These are phyloP conservation scores for Venustoraphidia nigricollis DNA, from an alignment of 2,888 invertebrate species.

Conservation along the genomic window DNA sequence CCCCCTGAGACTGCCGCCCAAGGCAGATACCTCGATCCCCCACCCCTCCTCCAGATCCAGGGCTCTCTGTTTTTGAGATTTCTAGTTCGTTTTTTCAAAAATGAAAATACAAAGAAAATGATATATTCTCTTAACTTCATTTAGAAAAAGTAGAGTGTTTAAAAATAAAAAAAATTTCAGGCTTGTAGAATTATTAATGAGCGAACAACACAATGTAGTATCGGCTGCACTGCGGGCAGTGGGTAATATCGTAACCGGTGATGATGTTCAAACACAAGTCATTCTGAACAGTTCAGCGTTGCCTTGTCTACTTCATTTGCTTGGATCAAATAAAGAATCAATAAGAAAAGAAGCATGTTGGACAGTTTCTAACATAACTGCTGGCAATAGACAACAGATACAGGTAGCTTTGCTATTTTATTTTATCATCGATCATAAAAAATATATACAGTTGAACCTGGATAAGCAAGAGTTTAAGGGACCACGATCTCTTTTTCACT, in stretches of 20 bases:
- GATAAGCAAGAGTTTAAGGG: too few species aligned
- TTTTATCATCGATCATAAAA: constrained; percentile 3
- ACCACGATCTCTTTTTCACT: too few species aligned
- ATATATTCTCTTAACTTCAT: too few species aligned
- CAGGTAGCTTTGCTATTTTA: constrained; percentile 38
- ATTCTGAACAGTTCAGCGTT: constrained; percentile 84
- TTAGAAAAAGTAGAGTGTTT: too few species aligned
- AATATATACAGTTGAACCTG: too few species aligned
- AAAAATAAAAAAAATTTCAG: constrained; percentile 6
- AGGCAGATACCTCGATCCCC: too few species aligned
- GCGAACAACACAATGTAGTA: constrained; percentile 67
- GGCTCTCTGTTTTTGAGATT: too few species aligned
- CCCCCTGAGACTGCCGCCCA: too few species aligned
- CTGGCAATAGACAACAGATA: constrained; percentile 87
- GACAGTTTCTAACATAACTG: constrained; percentile 94
- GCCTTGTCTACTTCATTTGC: constrained; percentile 64
- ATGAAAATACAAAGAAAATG: too few species aligned
- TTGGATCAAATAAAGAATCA: constrained; percentile 62
- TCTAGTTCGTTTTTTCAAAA: too few species aligned
- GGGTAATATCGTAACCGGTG: constrained; percentile 95
- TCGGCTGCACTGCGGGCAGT: constrained; percentile 91
- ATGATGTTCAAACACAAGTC: constrained; percentile 90
- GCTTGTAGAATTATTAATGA: constrained; percentile 40
- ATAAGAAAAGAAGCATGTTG: constrained; percentile 93
- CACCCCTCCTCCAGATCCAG: too few species aligned